Evolutionary conservation across 2,797 vertebrate species (phyloP).

Genomic region (Falco columbarius): DNA sequence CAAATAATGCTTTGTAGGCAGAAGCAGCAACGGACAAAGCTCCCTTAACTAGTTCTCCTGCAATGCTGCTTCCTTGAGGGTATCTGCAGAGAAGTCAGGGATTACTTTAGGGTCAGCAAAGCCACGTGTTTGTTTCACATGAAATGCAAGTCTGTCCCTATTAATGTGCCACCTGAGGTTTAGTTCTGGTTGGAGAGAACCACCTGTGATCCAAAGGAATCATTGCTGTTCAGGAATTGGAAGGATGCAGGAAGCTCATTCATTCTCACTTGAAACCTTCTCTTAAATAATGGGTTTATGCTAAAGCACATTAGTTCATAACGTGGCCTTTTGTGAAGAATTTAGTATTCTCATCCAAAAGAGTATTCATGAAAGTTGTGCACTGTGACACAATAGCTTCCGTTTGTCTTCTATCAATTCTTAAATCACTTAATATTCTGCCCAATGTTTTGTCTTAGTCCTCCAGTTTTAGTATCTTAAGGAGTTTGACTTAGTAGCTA

Average conservation of each 20-base stretch:
- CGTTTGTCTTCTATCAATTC: background rate
- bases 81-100: constrained; percentile 53
- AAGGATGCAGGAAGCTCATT: background rate
- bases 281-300: background rate
- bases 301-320: background rate
- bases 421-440: background rate
- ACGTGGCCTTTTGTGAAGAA: background rate
- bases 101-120: background rate
- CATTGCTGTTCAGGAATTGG: background rate
- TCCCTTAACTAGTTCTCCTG: constrained; percentile 93
- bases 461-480: background rate
- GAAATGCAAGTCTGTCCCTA: background rate
- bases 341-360: background rate
- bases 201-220: background rate
- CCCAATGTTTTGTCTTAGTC: background rate
- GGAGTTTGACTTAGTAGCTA: background rate
- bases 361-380: background rate
- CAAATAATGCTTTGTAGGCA: constrained; percentile 96
- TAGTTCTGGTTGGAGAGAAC: background rate
- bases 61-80: constrained; percentile 82
- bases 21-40: constrained; percentile 95
- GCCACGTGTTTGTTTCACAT: background rate
- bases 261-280: background rate
- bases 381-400: background rate
- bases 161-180: background rate